Base-by-base conservation (phyloP, 2,888 invertebrate species). In the Drosophila kuntzei region DNA sequence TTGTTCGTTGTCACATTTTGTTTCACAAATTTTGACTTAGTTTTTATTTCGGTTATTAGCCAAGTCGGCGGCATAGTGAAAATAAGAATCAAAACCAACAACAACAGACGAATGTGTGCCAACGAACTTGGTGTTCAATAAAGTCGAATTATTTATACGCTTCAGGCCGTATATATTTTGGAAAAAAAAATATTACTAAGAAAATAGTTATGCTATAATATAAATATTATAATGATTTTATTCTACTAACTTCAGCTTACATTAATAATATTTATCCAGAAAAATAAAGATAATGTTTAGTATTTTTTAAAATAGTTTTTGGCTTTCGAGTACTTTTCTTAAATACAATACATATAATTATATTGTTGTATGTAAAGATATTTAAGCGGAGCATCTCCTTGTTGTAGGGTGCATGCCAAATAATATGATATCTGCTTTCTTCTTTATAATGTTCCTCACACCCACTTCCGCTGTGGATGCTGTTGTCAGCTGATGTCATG, bases 11-110 rank as follows among this genome's bases (percentile, higher is more conserved):
- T 22, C 67, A 55, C 44, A 54, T 49, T 58, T 63, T 51, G 32
- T 27, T 66, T 66, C 43, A 64, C 61, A 80, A 67, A 64, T 67
- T 76, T 64, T 47, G 60, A 41, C 55, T 71, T 55, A 37, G 71
- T 64, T 79, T 76, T 79, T 79, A 79, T 81, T 49, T 81, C 59
- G 60, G 66, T 79, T 79, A 80, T 81, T 80, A 79, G 80, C 82
- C 80, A 80, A 74, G 60, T 71, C 71, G 80, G 79, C 82, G 80
- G 68, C 80, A 57, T 25, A 63, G 59, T 49, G 68, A 62, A 80
- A 74, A 77, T 67, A 77, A 80, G 64, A 74, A 65, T 53, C 55
- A 59, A 29, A 60, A 41, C 20, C 18, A 39, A 18, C 11, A 39
- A 39, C 36, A 49, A n/a, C n/a, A 49, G 29, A 22, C 11, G 11